Base-by-base conservation (phyloP, 2,888 invertebrate species). In the Myopa tessellatipennis region DNA sequence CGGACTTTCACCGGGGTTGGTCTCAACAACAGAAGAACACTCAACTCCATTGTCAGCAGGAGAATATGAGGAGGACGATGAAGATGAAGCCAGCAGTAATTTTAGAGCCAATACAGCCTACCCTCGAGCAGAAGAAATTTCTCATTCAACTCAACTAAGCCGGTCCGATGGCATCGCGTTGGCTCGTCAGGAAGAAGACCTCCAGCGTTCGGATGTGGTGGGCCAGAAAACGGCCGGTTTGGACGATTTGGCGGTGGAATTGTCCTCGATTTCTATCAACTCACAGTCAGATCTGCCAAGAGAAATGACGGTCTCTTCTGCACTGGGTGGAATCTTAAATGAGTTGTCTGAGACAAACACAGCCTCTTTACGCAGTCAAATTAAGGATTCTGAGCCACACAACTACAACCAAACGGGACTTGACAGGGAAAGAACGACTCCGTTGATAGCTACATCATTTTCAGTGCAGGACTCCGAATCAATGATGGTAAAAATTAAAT, bases 221-320 rank as follows among this genome's bases (percentile, higher is more conserved):
- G 58, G 40, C 12, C 26, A 58, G 12, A 58, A 72, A 58, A 40
- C 40, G 36, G 50, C 26, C 18, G 74, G 67, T 7, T 60, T 87
- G 6, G 87, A 88, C 50, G 88, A 88, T 65, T 80, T 88, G 77
- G 88, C 89, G 4, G 82, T 84, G 52, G 88, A 88, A 1, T 81
- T 88, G n/a, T 89, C 89, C 0, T 88, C 88, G 5, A 88, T 89
- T 74, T 89, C 89, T 4, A 82, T 88, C 85, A 40, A 83, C 82
- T 85, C 87, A 4, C 87, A 85, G 60, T 84, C 85, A 4, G 83
- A 84, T 26, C 40, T 86, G 55, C 86, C 84, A 3, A 82, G 83
- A 4, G 87, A 85, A 52, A 84, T 84, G 34, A 85, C 87, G 0
- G 82, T 83, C 10, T 86, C 86, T 4, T 87, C 87, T 0, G 86